Evolutionary conservation across 2,797 vertebrate species (phyloP).

Genomic region (Gambelia wislizenii): DNA sequence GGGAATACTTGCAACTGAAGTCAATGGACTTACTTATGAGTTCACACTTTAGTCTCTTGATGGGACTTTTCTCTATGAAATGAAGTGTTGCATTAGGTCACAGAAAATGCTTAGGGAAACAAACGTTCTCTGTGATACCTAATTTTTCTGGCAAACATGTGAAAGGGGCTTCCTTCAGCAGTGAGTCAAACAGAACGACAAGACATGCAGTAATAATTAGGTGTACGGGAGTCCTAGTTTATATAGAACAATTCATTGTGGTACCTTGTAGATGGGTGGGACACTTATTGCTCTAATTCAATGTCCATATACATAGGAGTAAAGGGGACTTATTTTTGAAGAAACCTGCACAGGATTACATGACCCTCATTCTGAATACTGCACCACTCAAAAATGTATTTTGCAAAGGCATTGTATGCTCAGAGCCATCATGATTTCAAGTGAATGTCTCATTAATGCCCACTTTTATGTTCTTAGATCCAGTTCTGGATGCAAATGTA

Average conservation of each 20-base stretch:
- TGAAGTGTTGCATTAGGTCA: too few relatives aligned
- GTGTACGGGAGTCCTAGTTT: not conserved
- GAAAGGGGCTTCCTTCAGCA: not conserved
- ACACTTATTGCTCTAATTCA: not conserved
- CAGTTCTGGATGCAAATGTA: not conserved
- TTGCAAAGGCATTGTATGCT: not conserved
- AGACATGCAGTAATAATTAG: not conserved
- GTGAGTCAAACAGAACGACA: too few relatives aligned
- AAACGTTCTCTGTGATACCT: not conserved
- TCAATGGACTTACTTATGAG: not conserved
- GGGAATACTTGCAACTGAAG: not conserved
- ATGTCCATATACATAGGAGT: not conserved
- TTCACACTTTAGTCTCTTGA: not conserved
- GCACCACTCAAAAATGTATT: not conserved
- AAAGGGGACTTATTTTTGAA: not conserved
- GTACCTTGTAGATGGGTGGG: not conserved
- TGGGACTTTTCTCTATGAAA: not conserved
- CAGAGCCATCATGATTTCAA: fast-evolving
- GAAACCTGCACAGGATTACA: not conserved
- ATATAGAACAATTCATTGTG: not conserved
- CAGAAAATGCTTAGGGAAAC: too few relatives aligned
- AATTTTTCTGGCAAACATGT: not conserved
- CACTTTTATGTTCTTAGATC: constrained; percentile 30
- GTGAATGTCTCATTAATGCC: not conserved
- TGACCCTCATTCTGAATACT: too few relatives aligned